A percentile compares a stretch with the other conserved stretches of the same genome.
Conservation (phyloP, 2,797 vertebrate genomes). For the Myotis pilosus region DNA sequence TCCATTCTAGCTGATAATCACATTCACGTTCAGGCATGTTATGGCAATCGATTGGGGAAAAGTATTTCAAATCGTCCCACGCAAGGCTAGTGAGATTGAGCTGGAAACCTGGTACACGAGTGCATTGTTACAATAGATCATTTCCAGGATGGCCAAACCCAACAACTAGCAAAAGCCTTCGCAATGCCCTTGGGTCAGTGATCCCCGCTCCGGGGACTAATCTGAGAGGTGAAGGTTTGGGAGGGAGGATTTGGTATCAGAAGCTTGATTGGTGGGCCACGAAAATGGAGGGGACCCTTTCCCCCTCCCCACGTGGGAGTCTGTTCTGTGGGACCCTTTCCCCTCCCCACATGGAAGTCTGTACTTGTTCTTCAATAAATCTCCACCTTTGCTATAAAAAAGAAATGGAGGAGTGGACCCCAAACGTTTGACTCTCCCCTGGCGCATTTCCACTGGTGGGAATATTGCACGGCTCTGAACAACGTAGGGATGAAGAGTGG, state of each 20-base stretch:
- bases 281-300: no score
- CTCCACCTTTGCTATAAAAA: no score
- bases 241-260: background rate
- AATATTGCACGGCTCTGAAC: conserved; percentile 40
- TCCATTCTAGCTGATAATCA: no score
- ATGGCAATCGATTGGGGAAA: background rate
- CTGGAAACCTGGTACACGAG: rapidly evolving
- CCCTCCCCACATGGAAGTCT: no score
- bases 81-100: background rate
- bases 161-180: background rate
- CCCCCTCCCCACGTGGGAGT: no score
- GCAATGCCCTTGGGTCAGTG: background rate
- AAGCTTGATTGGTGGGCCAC: background rate
- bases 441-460: rapidly evolving
- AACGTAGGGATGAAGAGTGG: background rate
- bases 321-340: no score
- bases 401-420: background rate
- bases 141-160: background rate
- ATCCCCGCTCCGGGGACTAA: background rate
- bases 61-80: background rate
- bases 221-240: rapidly evolving
- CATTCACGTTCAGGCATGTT: background rate
- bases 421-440: background rate
- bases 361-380: no score
- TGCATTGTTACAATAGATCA: rapidly evolving